Evolutionary conservation across 92 coral and sea anemone species (phyloP), one percentile per base, ranked within the genome.

Genomic region (Metridium senile): DNA sequence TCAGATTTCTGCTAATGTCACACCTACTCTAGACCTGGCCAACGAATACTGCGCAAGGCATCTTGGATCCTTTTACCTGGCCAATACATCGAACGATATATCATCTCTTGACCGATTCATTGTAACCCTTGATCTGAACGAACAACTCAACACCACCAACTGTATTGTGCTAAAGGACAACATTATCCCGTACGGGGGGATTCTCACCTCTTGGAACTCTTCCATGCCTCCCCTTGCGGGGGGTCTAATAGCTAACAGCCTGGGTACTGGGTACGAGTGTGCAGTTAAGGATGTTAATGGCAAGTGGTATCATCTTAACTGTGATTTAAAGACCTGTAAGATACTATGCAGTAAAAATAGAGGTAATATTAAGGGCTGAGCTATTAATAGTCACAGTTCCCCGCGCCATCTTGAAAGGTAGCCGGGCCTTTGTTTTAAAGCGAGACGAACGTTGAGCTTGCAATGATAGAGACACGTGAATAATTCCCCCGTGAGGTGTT

Each of bases 271-370:
- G 20, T 67, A 77, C 51, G 52, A 67, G 66, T 89, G 94, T 45
- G 85, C 88, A 25, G 82, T 74, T 45, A 75, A 81, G 26, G 83
- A 66, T 43, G 56, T 79, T 0, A 54, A 74, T 26, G 85, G 75
- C 26, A 54, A 67, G 47, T 86, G 88, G 94, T 82, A 82, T 25
- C 49, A 29, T 29, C 78, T 82, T 33, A 63, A 16, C 10, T 89
- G 94, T 57, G 47, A 72, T 39, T 68, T 72, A 33, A 65, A 72
- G 27, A 22, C 51, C 28, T 89, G 90, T 62, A 47, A 63, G 25
- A 59, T 64, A 20, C 56, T 89, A 57, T 89, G 90, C 56, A 75
- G 72, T 34, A 57, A 25, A 32, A 74, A 68, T 10, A 74, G 94
- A 89, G 91, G 94, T 89, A 71, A 51, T 59, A 0, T 71, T 32